These are phyloP conservation scores for Eupithecia pulchellata DNA, from an alignment of 2,888 invertebrate species.

Conservation along the genomic window DNA sequence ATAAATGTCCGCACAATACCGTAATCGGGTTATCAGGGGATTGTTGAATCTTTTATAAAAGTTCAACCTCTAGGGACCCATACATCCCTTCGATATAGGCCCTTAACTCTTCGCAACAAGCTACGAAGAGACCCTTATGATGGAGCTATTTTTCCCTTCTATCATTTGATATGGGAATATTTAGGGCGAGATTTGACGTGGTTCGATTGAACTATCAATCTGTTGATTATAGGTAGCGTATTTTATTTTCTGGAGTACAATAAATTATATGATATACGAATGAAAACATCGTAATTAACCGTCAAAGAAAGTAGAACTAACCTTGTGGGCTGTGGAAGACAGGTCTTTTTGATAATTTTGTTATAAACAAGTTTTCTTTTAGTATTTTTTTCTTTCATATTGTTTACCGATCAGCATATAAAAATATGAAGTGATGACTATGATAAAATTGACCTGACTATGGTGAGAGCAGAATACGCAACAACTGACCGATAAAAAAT, in stretches of 20 bases:
- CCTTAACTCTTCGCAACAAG: slow-evolving; percentile 24
- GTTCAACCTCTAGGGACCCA: slow-evolving; percentile 30
- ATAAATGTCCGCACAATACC: slow-evolving; percentile 13
- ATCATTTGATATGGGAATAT: slow-evolving; percentile 6
- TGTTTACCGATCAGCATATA: neutral
- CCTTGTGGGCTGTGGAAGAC: too few relatives aligned
- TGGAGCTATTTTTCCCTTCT: slow-evolving; percentile 10
- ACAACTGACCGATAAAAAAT: neutral
- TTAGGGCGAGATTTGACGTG: neutral
- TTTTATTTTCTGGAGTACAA: neutral
- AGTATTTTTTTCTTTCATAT: neutral
- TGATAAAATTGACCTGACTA: neutral
- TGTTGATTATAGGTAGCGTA: neutral
- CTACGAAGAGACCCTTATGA: slow-evolving; percentile 19
- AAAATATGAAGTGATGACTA: neutral
- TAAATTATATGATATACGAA: too few relatives aligned
- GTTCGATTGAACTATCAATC: neutral
- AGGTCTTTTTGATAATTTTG: neutral
- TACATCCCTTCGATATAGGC: slow-evolving; percentile 22
- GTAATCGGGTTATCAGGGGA: slow-evolving; percentile 28
- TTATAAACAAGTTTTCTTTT: too few relatives aligned
- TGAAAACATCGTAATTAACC: too few relatives aligned
- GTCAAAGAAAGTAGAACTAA: too few relatives aligned
- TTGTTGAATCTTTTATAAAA: slow-evolving; percentile 36
- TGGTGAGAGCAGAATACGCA: neutral